phyloP scores from a whole-genome alignment of 2,888 invertebrate genomes.

The Limnephilus auricula region DNA sequence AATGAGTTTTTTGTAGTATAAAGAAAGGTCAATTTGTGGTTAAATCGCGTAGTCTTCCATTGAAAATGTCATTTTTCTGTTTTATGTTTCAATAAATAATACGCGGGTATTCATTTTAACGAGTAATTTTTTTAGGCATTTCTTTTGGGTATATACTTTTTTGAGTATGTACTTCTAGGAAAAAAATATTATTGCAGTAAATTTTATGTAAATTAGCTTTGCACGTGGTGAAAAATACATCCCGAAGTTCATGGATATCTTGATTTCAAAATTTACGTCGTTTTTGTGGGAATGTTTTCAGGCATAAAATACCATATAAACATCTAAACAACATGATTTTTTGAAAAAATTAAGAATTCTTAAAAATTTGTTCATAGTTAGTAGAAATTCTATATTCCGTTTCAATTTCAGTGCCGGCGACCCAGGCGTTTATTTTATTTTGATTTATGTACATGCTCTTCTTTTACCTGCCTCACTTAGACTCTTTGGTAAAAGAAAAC shows the following conservation, averaged over 20 bases:
- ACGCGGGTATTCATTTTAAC: not conserved
- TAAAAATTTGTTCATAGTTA: no score
- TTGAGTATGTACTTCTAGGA: no score
- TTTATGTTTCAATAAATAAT: not conserved
- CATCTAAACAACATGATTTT: not conserved
- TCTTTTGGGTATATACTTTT: not conserved
- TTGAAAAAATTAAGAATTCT: not conserved
- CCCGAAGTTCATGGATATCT: no score
- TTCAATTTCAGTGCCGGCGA: no score
- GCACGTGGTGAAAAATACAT: no score
- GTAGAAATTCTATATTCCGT: not conserved
- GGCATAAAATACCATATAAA: not conserved
- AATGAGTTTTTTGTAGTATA: not conserved
- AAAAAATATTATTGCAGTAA: no score
- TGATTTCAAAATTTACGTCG: no score
- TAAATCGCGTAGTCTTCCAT: not conserved
- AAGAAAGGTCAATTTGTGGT: slow-evolving; percentile 2
- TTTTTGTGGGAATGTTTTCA: not conserved
- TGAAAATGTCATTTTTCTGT: not conserved
- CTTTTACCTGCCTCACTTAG: no score
- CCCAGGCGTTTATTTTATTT: no score
- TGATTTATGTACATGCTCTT: no score
- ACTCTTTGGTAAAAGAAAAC: no score
- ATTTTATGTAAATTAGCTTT: not conserved
- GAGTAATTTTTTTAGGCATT: not conserved